Evolutionary conservation across 1,140 invertebrate species (phyloP), one percentile per base, ranked within the genome.

Genomic region (Oncopeltus fasciatus): DNA sequence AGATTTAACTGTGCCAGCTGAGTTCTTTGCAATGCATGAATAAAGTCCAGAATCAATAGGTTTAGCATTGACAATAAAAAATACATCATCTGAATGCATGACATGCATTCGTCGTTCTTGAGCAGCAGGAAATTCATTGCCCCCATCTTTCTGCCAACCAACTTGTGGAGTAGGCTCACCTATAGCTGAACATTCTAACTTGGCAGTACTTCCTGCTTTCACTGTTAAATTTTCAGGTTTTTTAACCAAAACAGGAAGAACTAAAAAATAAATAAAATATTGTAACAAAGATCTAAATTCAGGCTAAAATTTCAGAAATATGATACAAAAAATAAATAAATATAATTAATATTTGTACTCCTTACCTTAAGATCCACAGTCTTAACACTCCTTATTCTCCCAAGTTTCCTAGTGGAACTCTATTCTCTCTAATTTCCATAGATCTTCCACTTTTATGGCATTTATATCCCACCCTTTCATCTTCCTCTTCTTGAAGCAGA

Each of bases 121-220:
- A 16, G 94, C 94, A 9, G 95, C 94, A 11, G 93, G 93, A 73
- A 98, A 97, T 73, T 95, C 88, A 72, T 89, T 88, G 0, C 87
- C 90, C n/a, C 88, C 90, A 76, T 95, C 92, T 74, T 97, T 96
- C 69, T 91, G 86, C 84, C 93, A 91, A 0, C 88, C 84, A 65
- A 95, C 92, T 73, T 92, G 83, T 31, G 94, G 94, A 26, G 78
- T 74, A 0, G 94, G 94, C 67, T 90, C 85, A 1, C 94, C 95
- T 61, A 80, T 81, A 12, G 93, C 93, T 1, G 90, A 87, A 80
- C 95, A 98, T 67, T 92, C 90, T 5, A 98, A 75, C 49, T 84
- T 83, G 0, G 90, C 92, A n/a, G 85, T 91, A 63, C 83, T 83
- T 4, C 92, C 91, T 20, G 88, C 85, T 72, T 84, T 83, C 1